phyloP scores from a whole-genome alignment of 2,113 vertebrate species.

The Rhinolophus ferrumequinum region DNA sequence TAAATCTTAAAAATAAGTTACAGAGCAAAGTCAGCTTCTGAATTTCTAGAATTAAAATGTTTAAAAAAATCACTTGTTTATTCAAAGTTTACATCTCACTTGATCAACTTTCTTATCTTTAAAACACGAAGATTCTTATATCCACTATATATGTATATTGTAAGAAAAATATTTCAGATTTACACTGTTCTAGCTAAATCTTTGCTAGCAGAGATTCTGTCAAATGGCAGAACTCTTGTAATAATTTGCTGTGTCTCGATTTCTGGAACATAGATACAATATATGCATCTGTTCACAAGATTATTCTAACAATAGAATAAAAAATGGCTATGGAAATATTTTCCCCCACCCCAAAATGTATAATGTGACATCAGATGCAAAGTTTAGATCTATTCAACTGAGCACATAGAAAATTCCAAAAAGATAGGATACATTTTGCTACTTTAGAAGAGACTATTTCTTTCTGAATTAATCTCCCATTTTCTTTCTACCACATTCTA shows the following conservation, averaged over 20 bases:
- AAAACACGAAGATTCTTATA: constrained; percentile 17
- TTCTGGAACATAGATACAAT: not conserved
- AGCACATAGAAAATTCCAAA: not conserved
- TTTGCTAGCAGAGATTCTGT: not conserved
- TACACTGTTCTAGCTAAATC: not conserved
- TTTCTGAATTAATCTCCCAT: not conserved
- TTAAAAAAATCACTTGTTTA: not conserved
- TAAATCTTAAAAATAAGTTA: constrained; percentile 39
- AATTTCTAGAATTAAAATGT: constrained; percentile 3
- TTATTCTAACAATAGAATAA: constrained; percentile 40
- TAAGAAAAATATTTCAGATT: constrained; percentile 17
- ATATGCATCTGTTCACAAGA: not conserved
- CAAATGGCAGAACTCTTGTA: not conserved
- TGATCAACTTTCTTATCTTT: constrained; percentile 19
- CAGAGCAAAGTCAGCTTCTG: not conserved
- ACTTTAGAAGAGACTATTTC: not conserved
- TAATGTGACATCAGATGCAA: constrained; percentile 20
- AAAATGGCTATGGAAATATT: constrained; percentile 4
- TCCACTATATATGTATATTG: not conserved
- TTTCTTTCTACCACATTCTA: not conserved
- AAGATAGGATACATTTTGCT: not conserved
- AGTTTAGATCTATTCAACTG: not conserved
- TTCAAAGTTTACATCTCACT: constrained; percentile 34
- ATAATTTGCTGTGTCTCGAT: not conserved
- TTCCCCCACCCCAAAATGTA: not conserved